Evolutionary conservation across 2,797 vertebrate species (phyloP).

Genomic region (Sciurus carolinensis): DNA sequence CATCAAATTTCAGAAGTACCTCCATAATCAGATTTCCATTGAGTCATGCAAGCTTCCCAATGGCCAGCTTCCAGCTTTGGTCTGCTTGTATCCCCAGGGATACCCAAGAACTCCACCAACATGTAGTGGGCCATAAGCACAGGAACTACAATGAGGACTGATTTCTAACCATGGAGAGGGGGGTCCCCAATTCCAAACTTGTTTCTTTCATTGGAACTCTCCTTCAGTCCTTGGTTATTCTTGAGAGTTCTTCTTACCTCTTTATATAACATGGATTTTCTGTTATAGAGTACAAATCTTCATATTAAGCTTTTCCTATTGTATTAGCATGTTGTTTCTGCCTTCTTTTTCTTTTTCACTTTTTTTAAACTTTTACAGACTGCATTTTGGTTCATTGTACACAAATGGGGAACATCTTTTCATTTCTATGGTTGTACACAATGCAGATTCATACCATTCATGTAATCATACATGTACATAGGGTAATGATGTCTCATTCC

Average conservation of each 20-base stretch:
- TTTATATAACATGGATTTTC: not conserved
- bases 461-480: too few relatives aligned
- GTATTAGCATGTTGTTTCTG: constrained; percentile 1
- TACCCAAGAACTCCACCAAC: not conserved
- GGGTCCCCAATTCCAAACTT: not conserved
- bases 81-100: not conserved
- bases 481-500: too few relatives aligned
- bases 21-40: not conserved
- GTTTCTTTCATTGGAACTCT: not conserved
- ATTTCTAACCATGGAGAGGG: not conserved
- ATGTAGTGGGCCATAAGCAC: not conserved
- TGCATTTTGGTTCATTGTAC: too few relatives aligned
- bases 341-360: not conserved
- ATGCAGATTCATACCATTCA: too few relatives aligned
- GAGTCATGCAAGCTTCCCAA: not conserved
- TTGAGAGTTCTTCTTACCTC: not conserved
- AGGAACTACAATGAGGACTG: not conserved
- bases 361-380: too few relatives aligned
- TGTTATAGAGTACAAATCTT: constrained; percentile 31
- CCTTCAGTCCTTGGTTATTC: not conserved
- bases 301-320: not conserved
- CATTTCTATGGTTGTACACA: too few relatives aligned
- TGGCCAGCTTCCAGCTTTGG: not conserved
- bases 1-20: not conserved
- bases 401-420: too few relatives aligned